Evolutionary conservation across 1,140 invertebrate genomes (phyloP), one percentile per base, ranked within the genome.

Genomic region (Pseudomyrmex concolor): DNA sequence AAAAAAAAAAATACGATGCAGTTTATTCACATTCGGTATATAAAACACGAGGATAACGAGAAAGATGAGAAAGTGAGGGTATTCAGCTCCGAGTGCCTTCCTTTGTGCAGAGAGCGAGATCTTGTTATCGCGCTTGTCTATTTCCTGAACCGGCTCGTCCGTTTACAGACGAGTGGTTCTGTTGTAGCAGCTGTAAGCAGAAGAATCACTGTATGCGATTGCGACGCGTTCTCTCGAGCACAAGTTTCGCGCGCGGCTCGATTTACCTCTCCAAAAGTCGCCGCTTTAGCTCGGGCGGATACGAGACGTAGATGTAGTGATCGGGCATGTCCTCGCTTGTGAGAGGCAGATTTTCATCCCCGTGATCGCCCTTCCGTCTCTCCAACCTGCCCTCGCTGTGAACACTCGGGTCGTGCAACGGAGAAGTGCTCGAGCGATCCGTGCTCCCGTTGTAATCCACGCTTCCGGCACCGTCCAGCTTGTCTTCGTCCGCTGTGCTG

Each of bases 241-340:
- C 2, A 57, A 59, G 54, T 62, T 51, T 67, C 54, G 25, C 1
- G 2, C 22, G n/a, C 9, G 68, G 19, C 13, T 15, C 34, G 55
- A 78, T 57, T 83, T 96, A 97, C 96, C 97, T 97, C 94, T 97
- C 97, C 74, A 97, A 95, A 85, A 97, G 95, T 68, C 97, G 95
- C 87, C 97, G 95, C 92, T 97, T 97, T 51, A 97, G 94, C 93
- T 97, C 97, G 13, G 97, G 97, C 68, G 97, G 97, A 94, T 97
- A 97, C 64, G 97, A 97, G 81, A 97, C 97, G 93, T 97, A 97
- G 86, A 97, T 97, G 93, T 97, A 97, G 92, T 97, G 97, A 93
- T 97, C 95, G 17, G 95, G 90, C 87, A 91, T 90, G 2, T 92
- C 92, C 50, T 93, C 92, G 68, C 89, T 87, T 9, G 90, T 81